Percentiles rank a stretch among this genome's conserved stretches.
Conservation (phyloP, 1,140 invertebrate species). For the Eulimnadia texana region DNA sequence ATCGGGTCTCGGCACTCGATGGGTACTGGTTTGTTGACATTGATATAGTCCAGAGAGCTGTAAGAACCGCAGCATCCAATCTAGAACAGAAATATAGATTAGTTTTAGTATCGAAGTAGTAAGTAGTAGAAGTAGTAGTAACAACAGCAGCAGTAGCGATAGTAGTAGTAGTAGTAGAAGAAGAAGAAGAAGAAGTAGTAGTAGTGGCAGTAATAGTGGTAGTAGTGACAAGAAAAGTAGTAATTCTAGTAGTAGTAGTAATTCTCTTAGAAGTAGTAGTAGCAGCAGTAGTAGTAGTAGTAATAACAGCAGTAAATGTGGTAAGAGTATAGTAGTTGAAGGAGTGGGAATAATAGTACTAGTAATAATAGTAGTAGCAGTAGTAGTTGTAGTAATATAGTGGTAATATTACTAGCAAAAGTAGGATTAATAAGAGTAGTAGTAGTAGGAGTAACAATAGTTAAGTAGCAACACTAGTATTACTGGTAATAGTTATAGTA, state of each 20-base stretch:
- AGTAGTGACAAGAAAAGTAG: too few species aligned
- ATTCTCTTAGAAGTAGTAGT: too few species aligned
- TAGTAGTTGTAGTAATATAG: neutral
- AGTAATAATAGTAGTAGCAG: neutral
- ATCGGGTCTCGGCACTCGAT: constrained; percentile 67
- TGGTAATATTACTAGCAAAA: neutral
- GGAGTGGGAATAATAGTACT: too few species aligned
- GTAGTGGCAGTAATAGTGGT: neutral
- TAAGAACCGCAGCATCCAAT: constrained; percentile 73
- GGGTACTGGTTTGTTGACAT: constrained; percentile 55
- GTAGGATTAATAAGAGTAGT: neutral
- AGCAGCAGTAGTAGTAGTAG: constrained; percentile 2
- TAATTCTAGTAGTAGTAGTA: neutral
- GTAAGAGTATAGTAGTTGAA: too few species aligned
- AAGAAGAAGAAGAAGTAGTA: neutral
- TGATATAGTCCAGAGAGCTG: constrained; percentile 62
- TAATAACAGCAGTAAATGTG: neutral
- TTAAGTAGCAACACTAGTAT: neutral
- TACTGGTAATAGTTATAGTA: too few species aligned
- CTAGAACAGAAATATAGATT: constrained; percentile 29
- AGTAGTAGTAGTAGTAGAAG: neutral
- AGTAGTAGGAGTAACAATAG: neutral
- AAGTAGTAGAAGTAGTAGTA: neutral
- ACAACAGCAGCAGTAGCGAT: neutral
- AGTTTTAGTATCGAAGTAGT: neutral